These are phyloP conservation scores for Campylorhamphus procurvoides DNA, from an alignment of 2,113 vertebrate genomes.

Conservation along the genomic window DNA sequence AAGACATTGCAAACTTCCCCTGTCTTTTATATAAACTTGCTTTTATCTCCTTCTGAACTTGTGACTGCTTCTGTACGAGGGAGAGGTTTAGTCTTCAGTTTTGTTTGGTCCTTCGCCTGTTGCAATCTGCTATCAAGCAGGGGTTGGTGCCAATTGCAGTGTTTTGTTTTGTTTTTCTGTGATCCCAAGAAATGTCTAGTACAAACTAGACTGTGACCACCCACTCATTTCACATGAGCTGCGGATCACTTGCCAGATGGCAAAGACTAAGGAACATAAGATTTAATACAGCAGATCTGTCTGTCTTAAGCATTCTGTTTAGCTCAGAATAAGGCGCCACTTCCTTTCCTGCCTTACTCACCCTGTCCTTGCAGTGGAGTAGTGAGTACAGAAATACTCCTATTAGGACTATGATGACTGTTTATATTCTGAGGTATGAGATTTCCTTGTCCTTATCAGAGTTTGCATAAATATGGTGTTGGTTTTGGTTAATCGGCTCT, in stretches of 20 bases:
- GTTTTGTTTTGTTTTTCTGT: conserved; percentile 38
- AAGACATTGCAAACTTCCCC: neutral
- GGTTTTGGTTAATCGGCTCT: conserved; percentile 12
- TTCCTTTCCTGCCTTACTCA: neutral
- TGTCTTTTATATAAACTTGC: neutral
- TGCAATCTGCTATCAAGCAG: conserved; percentile 18
- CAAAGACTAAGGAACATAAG: conserved; percentile 15
- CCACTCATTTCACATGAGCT: conserved; percentile 66
- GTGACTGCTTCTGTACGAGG: neutral
- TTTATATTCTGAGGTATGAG: neutral
- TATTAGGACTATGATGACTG: neutral
- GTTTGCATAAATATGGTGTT: neutral
- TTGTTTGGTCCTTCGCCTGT: conserved; percentile 10
- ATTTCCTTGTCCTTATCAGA: neutral
- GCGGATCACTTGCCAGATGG: conserved; percentile 41
- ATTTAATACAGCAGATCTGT: conserved; percentile 10
- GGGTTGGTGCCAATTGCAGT: neutral
- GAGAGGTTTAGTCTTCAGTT: neutral
- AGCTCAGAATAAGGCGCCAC: neutral
- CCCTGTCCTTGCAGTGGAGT: neutral
- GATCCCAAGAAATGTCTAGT: conserved; percentile 44
- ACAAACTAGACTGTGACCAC: conserved; percentile 50
- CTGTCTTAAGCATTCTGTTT: neutral
- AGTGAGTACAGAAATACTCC: neutral
- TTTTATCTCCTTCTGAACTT: neutral